phyloP scores from a whole-genome alignment of 92 coral and sea anemone species.

The Desmophyllum pertusum region DNA sequence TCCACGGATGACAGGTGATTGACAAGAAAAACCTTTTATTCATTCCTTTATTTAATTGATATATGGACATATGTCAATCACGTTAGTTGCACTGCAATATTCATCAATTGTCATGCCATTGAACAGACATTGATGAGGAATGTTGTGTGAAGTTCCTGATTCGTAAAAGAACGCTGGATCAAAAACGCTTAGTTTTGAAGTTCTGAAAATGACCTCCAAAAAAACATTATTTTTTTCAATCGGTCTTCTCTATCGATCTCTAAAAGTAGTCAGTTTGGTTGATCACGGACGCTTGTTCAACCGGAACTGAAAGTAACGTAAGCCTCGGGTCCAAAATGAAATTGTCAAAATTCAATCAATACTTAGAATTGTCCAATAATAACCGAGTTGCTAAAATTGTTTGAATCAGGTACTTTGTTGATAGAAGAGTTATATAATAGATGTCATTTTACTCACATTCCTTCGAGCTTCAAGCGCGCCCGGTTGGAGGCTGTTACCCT shows the following conservation, averaged over 20 bases:
- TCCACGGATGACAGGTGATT: slow-evolving; percentile 20
- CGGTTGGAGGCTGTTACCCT: no score
- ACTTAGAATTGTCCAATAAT: background rate
- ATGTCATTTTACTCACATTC: no score
- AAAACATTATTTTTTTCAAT: background rate
- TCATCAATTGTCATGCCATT: background rate
- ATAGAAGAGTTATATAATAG: background rate
- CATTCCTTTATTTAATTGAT: slow-evolving; percentile 2
- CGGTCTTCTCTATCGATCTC: no score
- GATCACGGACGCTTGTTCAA: background rate
- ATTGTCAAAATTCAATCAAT: background rate
- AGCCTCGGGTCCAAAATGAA: background rate
- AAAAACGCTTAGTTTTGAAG: background rate
- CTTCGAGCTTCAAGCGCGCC: no score
- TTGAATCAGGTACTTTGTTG: background rate
- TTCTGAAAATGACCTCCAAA: background rate
- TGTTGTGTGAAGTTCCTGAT: background rate
- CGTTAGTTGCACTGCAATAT: background rate
- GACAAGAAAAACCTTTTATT: slow-evolving; percentile 10
- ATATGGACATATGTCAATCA: slow-evolving; percentile 25
- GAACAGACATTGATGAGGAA: background rate
- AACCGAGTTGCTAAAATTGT: background rate
- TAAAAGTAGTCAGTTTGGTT: background rate
- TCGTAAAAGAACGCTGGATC: background rate
- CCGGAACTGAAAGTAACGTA: slow-evolving; percentile 9